Evolutionary conservation across 2,888 invertebrate genomes (phyloP), one percentile per base, ranked within the genome.

Genomic region (Papilio demoleus): DNA sequence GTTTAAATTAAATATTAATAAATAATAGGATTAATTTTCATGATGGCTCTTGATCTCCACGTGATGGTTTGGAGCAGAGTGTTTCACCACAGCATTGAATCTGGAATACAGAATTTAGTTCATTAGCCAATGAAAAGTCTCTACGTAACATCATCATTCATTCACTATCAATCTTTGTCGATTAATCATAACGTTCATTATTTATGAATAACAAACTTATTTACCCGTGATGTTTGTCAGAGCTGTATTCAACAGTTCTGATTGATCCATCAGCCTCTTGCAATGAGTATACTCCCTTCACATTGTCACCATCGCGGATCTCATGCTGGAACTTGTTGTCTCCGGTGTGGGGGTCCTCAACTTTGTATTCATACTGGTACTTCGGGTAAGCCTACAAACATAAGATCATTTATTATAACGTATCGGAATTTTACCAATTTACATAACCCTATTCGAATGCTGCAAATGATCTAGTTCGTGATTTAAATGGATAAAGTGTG

Each of bases 201-300:
- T 38, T 14, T 12, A 38, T 38, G 38, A 38, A 38, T 19, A 31
- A 1, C 65, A 24, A 12, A 38, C n/a, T 19, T 64, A 58, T 85
- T 82, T 88, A 94, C 90, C 94, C 94, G 66, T 86, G 84, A 71
- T 94, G 93, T 77, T 94, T 93, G 74, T 94, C 94, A 40, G 94
- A 94, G 69, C 87, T 93, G 78, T 94, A 94, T 79, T 94, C 94
- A 27, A 94, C 94, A 71, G 93, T 94, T 74, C 94, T 90, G 70
- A 94, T 80, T 67, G 94, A 94, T 31, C 94, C 94, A 72, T 94
- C 94, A 70, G 94, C 90, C 76, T 94, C 94, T 67, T 93, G 93
- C 45, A 94, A 83, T 60, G 93, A 92, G 80, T 95, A 95, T 59
- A 94, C 93, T 42, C 95, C 95, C 80, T 94, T 93, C 63, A 95